Percentiles rank a stretch among this genome's conserved stretches.
Evolutionary conservation across 2,113 vertebrate species (phyloP).

Genomic region (Cyprinodon tularosa): DNA sequence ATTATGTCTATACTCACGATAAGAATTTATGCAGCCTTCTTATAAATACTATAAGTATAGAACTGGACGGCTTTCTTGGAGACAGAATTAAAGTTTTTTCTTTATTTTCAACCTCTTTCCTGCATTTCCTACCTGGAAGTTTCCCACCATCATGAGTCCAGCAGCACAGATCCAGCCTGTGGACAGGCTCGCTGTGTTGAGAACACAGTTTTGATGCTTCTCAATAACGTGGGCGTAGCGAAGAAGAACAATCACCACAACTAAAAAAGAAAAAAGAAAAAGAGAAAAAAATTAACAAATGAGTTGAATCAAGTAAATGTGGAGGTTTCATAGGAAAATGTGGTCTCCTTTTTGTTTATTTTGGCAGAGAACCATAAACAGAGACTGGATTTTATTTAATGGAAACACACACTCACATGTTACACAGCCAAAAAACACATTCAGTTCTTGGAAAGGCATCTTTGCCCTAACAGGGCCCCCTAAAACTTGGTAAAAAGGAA

Average conservation of each 20-base stretch:
- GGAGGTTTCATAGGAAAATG: background rate
- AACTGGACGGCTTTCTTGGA: background rate
- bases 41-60: background rate
- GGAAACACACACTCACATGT: constrained; percentile 20
- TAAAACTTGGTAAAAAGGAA: constrained; percentile 8
- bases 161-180: constrained; percentile 88
- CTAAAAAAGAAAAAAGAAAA: constrained; percentile 54
- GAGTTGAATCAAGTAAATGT: background rate
- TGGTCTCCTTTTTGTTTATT: background rate
- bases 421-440: constrained; percentile 41
- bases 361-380: background rate
- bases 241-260: constrained; percentile 87
- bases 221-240: constrained; percentile 88
- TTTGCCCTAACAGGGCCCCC: background rate
- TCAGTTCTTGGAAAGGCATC: constrained; percentile 26
- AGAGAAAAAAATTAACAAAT: background rate
- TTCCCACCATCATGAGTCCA: constrained; percentile 90
- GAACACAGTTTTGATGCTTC: constrained; percentile 83
- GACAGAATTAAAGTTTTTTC: background rate
- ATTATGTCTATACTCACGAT: background rate
- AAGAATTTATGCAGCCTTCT: background rate
- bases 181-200: constrained; percentile 87
- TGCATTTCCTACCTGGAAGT: constrained; percentile 84
- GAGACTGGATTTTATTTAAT: constrained; percentile 33
- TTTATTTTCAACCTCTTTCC: background rate